Conservation (phyloP, 2,888 invertebrate species). For the Tortricodes alternella region DNA sequence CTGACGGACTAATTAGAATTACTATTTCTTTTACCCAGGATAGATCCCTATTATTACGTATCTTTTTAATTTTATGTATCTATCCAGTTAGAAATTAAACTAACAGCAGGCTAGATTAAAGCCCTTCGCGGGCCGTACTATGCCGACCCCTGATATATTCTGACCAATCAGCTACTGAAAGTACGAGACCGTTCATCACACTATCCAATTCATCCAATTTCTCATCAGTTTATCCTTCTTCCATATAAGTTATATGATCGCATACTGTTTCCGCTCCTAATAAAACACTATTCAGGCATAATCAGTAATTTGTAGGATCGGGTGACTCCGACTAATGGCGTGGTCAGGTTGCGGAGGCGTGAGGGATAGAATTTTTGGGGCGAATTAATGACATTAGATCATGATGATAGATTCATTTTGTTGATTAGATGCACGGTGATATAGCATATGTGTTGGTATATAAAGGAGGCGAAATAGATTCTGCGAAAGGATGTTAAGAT, state of each 20-base stretch:
- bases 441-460: background rate
- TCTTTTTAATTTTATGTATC: too few relatives aligned
- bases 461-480: background rate
- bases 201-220: background rate
- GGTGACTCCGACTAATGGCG: conserved; percentile 21
- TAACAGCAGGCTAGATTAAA: too few relatives aligned
- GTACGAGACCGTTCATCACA: too few relatives aligned
- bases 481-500: background rate
- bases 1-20: too few relatives aligned
- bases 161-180: too few relatives aligned
- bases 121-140: too few relatives aligned
- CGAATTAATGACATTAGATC: background rate
- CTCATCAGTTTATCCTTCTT: background rate
- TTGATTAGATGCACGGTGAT: background rate
- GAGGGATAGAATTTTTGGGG: conserved; percentile 9
- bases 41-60: too few relatives aligned
- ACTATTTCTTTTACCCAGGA: too few relatives aligned
- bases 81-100: too few relatives aligned
- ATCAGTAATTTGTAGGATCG: conserved; percentile 23
- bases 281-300: conserved; percentile 18
- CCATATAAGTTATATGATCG: background rate
- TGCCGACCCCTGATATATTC: too few relatives aligned
- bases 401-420: background rate
- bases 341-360: conserved; percentile 7
- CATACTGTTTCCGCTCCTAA: conserved; percentile 11